These are phyloP conservation scores for Lonchura striata DNA, from an alignment of 2,113 vertebrate species.

Conservation along the genomic window DNA sequence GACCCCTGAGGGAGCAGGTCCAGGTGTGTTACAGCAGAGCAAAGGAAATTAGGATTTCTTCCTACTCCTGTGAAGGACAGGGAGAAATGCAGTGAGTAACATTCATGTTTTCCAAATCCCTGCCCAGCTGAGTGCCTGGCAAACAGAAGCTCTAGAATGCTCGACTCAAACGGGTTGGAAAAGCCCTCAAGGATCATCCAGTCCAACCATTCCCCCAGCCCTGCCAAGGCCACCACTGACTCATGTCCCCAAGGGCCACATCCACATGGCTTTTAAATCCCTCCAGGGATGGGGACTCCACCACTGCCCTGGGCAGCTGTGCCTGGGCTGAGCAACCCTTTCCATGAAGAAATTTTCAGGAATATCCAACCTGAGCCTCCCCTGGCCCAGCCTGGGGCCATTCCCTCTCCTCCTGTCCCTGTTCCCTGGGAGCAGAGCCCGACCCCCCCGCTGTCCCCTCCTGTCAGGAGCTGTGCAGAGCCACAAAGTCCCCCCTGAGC, in stretches of 20 bases:
- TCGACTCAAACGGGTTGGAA: accelerated
- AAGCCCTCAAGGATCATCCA: neutral
- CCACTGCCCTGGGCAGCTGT: neutral
- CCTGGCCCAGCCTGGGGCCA: accelerated
- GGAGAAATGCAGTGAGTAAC: neutral
- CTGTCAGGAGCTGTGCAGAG: neutral
- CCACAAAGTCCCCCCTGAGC: neutral
- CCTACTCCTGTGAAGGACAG: accelerated
- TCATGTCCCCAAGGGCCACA: neutral
- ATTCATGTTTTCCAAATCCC: neutral
- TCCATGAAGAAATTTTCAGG: accelerated
- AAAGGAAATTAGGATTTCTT: neutral
- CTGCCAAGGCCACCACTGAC: neutral
- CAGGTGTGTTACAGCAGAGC: neutral
- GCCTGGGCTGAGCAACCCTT: neutral
- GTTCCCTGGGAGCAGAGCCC: neutral
- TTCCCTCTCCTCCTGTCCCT: neutral
- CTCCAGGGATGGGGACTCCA: neutral
- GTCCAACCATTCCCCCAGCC: neutral
- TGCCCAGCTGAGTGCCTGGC: neutral
- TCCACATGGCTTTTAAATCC: accelerated
- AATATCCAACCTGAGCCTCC: accelerated
- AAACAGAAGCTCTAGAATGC: neutral
- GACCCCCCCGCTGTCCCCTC: neutral
- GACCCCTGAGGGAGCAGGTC: neutral